Evolutionary conservation across 2,888 invertebrate species (phyloP), one percentile per base, ranked within the genome.

Genomic region (Hipparchia sbordonii): DNA sequence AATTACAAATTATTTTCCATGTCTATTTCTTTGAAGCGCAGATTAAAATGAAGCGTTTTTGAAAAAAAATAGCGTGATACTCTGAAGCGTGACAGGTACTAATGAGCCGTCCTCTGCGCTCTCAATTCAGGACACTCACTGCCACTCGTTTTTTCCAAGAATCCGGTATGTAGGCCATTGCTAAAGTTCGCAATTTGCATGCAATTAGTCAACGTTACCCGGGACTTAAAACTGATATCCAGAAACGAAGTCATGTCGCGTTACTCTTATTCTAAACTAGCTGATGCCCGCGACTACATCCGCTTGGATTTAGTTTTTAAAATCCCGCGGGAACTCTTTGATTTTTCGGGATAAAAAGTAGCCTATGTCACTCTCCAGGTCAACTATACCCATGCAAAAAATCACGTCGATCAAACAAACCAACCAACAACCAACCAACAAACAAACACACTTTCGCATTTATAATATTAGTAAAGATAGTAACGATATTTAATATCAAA

Each of bases 51-150:
- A 77, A 79, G 76, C 71, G 67, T 71, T 72, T 59, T 73, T 72
- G 75, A 79, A 82, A 80, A 84, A 82, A 82, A 82, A 82, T 79
- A n/a, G 51, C 79, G 76, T 76, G 79, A 79, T 79, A 82, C 85
- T 89, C 85, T 85, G 82, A 83, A 84, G 83, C 86, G 82, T 85
- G 88, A 87, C 89, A 85, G 81, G 81, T 86, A 88, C 86, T 87
- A 87, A 90, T 87, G 87, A 86, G 86, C 79, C 80, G 77, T 72
- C 71, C 52, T 68, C 79, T 77, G 80, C 80, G 81, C 77, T 78
- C 79, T 80, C 80, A 77, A 82, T 84, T 80, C 83, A 79, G 84
- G 81, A 83, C 84, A 81, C 68, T 70, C 72, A 39, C 74, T 81
- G 81, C 82, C 77, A 81, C 76, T 74, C 77, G 72, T 70, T 77